Base-by-base conservation (phyloP, 2,113 vertebrate species). In the Azemiops feae region DNA sequence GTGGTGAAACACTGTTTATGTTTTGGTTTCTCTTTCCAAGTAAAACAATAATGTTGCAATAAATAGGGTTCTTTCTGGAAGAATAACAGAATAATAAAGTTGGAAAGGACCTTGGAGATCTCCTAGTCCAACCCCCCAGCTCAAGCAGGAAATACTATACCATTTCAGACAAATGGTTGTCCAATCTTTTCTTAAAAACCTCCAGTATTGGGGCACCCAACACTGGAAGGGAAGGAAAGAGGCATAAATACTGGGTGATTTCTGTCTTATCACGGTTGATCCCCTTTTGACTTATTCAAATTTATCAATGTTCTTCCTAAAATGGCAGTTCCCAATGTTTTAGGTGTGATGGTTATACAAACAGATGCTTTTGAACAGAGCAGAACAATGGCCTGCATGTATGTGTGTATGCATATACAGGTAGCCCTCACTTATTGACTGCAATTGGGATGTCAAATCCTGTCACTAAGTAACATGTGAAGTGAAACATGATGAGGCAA, bases 81-180 rank as follows among this genome's bases (percentile, higher is more conserved):
- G 53, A 8, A 0, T 0, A 1, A 0, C 0, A 1, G 23, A 2
- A 20, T 0, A 0, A 1, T 0, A 0, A 0, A 0, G 58, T 60
- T 60, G 3, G 1, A 12, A 60, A 3, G 27, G 10, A 64, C 27
- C 60, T 64, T 64, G 60, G 11, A 64, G 11, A 4, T 64, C 60
- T 64, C 60, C 27, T 64, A 64, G 11, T 64, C 60, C 4, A 14
- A n/a, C 27, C 4, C 27, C 27, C 4, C 30, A 50, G 11, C 60
- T n/a, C 60, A 64, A 64, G 11, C 27, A 64, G 27, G 60, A n/a
- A 64, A 64, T n/a, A 12, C 60, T n/a, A 64, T 57, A 18, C 4
- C 27, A 64, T n/a, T 64, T 64, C 27, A n/a, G 60, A 64, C 27
- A 64, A 64, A 64, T 12, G 3, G 11, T 60, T 60, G 25, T 64